Evolutionary conservation across 2,888 invertebrate genomes (phyloP), one percentile per base, ranked within the genome.

Genomic region (Himalopsyche tibetana): DNA sequence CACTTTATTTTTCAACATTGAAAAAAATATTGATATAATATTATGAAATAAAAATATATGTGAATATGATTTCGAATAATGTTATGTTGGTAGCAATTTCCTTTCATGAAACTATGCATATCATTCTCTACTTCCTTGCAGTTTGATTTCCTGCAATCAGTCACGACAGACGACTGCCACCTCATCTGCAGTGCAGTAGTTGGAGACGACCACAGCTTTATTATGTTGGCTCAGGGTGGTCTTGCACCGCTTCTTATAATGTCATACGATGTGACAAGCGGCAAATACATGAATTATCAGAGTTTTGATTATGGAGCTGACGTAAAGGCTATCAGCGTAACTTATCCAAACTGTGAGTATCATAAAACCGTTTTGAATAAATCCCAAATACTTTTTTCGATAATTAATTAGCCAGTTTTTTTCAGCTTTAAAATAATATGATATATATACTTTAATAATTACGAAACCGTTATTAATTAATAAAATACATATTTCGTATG

Each of bases 71-170:
- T 19, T 56, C 17, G 0, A n/a, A 56, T 19, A 5, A n/a, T 56
- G 8, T 19, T 2, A 63, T 19, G 19, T 5, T 51, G 12, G 51
- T 15, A 51, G 15, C 15, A 15, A 51, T 3, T 51, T 8, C 2
- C 15, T 51, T 51, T 15, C 12, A 15, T 19, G 28, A 63, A 63
- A 11, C 19, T 9, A 63, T 3, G 19, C 19, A 63, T 5, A 63
- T 11, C 8, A 15, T 63, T 19, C 63, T 11, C 3, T 51, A 55
- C 51, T 45, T 42, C 55, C 15, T 81, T 88, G 85, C 88, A 88
- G 86, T 89, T 89, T 80, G 87, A 88, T 82, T 79, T 85, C 5
- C 55, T 88, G 86, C 87, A 89, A 87, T 87, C 88, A 55, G 69
- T 85, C 42, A 15, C 51, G 63, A 82, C 85, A 82, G 63, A 69